Base-by-base conservation (phyloP, 2,113 vertebrate species). In the Equus quagga region DNA sequence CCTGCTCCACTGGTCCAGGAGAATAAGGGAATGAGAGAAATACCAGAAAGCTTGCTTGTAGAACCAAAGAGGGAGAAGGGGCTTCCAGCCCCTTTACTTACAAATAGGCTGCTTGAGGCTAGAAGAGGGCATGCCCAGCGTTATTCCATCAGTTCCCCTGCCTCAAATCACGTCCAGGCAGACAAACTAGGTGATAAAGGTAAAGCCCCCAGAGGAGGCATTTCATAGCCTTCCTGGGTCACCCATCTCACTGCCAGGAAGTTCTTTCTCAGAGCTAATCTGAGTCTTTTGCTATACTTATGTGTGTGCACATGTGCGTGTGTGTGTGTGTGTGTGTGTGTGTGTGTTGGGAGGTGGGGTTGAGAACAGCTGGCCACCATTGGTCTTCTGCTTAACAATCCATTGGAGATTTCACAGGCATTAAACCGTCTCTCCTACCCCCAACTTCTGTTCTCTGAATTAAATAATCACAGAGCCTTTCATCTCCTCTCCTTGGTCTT, bases 401-500 rank as follows among this genome's bases (percentile, higher is more conserved):
- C 64, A 26, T 69, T 93, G 72, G 70, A 28, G 8, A 76, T 97
- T 96, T 91, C 70, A 84, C 78, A 72, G 60, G 31, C 60, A 84
- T 86, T 80, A 96, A 93, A 91, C 17, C 1, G 3, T 79, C 72
- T 69, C 75, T 96, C 58, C 33, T 33, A 96, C 26, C 24, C 33
- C 24, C 56, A 87, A 56, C 75, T 96, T 92, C 33, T 73, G 11
- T 91, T 88, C 69, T 94, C 64, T 75, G 56, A 97, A 80, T 96
- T 94, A 90, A 97, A 83, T 80, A 92, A 93, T 94, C 41, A 54
- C 8, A 88, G 56, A 76, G 28, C 46, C 54, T 95, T 96, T 92
- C n/a, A 69, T 67, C 14, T 91, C 62, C 28, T 76, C 12, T 75
- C 65, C 44, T 80, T 70, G 31, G 67, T 94, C 58, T 73, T 96